Evolutionary conservation across 2,113 vertebrate species (phyloP).

Genomic region (Calonectris borealis): DNA sequence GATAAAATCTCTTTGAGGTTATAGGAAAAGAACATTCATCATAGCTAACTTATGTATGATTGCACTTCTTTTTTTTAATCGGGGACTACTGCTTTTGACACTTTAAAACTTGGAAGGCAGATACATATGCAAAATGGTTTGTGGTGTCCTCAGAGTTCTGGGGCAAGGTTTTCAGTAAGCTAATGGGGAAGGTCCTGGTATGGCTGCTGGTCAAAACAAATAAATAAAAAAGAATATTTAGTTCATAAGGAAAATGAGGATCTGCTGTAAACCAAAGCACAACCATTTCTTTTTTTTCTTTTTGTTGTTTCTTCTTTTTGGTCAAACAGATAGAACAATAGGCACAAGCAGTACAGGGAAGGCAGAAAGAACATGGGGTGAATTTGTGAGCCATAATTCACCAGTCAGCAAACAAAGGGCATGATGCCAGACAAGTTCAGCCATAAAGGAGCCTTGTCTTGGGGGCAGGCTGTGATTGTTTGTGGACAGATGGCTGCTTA

Average conservation of each 20-base stretch:
- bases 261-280: neutral
- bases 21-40: neutral
- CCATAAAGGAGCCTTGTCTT: constrained; percentile 36
- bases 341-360: neutral
- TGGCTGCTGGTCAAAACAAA: neutral
- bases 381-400: neutral
- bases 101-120: neutral
- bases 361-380: neutral
- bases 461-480: constrained; percentile 4
- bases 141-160: neutral
- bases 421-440: neutral
- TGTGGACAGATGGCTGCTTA: constrained; percentile 45
- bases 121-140: neutral
- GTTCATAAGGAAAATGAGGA: neutral
- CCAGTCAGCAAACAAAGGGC: constrained; percentile 21
- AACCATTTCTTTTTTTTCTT: neutral
- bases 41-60: neutral
- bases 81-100: neutral
- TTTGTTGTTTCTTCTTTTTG: neutral
- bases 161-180: neutral
- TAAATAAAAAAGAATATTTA: neutral
- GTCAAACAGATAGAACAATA: neutral
- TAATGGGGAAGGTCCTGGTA: neutral
- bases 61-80: neutral
- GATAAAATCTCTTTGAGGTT: neutral